Evolutionary conservation across 2,113 vertebrate species (phyloP).

Genomic region (Indri indri): DNA sequence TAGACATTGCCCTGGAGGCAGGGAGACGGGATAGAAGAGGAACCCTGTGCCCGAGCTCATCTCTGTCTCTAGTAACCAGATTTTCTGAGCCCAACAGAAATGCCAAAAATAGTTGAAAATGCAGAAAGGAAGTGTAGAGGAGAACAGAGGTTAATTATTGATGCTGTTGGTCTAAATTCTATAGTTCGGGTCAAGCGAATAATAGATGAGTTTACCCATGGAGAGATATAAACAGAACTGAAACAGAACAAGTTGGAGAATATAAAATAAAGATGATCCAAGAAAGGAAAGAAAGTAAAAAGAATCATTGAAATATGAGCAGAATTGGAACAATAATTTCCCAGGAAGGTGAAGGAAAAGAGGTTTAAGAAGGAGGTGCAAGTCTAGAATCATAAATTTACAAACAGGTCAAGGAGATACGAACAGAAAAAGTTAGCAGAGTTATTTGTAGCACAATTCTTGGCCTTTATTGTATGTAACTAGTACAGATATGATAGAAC

Average conservation of each 20-base stretch:
- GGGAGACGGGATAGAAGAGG: background rate
- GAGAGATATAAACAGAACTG: background rate
- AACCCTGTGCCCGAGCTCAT: background rate
- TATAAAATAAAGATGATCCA: background rate
- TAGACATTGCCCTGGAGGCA: background rate
- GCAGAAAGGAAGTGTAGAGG: background rate
- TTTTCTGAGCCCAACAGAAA: background rate
- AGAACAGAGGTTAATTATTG: background rate
- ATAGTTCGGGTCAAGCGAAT: background rate
- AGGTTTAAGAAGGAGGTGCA: background rate
- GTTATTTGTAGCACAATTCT: background rate
- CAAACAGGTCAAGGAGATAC: background rate
- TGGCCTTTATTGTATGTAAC: background rate
- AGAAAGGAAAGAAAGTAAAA: background rate
- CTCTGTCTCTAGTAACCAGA: background rate
- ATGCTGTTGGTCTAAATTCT: background rate
- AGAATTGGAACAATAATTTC: background rate
- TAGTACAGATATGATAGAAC: background rate
- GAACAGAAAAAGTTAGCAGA: background rate
- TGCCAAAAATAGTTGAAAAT: background rate
- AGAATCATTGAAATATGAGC: background rate
- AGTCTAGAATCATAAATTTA: background rate
- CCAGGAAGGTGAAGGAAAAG: background rate
- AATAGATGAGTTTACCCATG: background rate
- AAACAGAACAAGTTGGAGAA: background rate